Evolutionary conservation across 37 sponge, comb jelly and placozoan genomes (phyloP), one percentile per base, ranked within the genome.

Genomic region (Halisarca cf. caerulea): DNA sequence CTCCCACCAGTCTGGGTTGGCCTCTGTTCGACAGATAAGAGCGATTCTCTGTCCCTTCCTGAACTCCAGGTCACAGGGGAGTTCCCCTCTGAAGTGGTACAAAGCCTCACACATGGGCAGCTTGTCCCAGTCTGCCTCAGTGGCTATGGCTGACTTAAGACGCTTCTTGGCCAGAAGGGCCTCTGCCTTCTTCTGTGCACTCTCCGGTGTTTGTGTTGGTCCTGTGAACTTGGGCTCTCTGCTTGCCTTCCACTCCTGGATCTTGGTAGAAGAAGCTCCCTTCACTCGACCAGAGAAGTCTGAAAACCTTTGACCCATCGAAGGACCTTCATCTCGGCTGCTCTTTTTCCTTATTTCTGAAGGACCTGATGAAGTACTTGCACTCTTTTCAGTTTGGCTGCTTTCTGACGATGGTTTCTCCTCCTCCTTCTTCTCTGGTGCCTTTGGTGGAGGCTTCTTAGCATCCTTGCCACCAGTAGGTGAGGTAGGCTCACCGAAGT

Each of bases 1-100:
- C 87, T 98, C 99, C 99, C 99, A 98, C 99, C 99, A 98, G 81
- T 93, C 94, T 64, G 83, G 47, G 55, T 83, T 77, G 6, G 41
- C 33, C 30, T 87, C 93, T n/a, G 99, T 98, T 23, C 90, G 45
- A n/a, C 91, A 90, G 34, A 96, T 34, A 18, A 98, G 73, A 44
- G 83, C 82, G 39, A 98, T 98, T 25, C 87, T 74, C 78, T 95
- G 97, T 17, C 94, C 95, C 60, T 91, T 92, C 57, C 89, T 70
- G 79, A 98, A 98, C 82, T 91, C 88, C 18, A 98, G 83, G 66
- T 98, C 98, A 87, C 96, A 95, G 37, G 86, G 79, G 89, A 90
- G 86, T 80, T 98, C 90, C 5, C 88, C 92, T 23, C 70, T 82
- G 86, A 86, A 98, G 72, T 89, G 70, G 80, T 85, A 96, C 84